Conservation (phyloP, 1,140 invertebrate genomes). For the Acyrthosiphon pisum region DNA sequence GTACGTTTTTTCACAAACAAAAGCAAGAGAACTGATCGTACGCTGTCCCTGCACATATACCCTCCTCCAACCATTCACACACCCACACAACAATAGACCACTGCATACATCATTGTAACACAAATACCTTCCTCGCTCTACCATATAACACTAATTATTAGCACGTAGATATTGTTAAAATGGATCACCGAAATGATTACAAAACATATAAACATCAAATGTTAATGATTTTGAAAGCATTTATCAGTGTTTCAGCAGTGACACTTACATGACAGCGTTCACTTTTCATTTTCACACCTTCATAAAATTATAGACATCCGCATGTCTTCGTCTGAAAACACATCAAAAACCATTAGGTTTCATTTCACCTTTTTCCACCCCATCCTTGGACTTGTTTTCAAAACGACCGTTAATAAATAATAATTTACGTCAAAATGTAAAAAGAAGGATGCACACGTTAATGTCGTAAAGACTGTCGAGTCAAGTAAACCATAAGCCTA, state of each 20-base stretch:
- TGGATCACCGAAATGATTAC: neutral
- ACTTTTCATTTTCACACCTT: neutral
- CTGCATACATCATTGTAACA: neutral
- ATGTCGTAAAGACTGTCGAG: neutral
- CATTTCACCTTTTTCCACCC: neutral
- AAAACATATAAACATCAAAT: neutral
- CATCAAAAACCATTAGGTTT: neutral
- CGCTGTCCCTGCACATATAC: too few relatives aligned
- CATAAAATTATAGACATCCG: neutral
- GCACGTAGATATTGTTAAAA: neutral
- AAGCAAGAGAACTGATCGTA: neutral
- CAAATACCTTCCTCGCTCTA: neutral
- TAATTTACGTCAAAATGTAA: constrained; percentile 2
- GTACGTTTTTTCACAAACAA: neutral
- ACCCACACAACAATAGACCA: too few relatives aligned
- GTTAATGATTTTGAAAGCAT: neutral
- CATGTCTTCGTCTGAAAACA: neutral
- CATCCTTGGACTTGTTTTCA: neutral
- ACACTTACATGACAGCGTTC: neutral
- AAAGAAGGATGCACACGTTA: neutral
- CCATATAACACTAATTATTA: neutral
- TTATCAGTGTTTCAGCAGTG: neutral
- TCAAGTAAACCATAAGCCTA: neutral
- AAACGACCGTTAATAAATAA: neutral
- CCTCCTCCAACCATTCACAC: too few relatives aligned